A percentile compares a stretch with the other conserved stretches of the same genome.
Conservation (phyloP, 1,140 invertebrate genomes). For the Subanguina moxae region DNA sequence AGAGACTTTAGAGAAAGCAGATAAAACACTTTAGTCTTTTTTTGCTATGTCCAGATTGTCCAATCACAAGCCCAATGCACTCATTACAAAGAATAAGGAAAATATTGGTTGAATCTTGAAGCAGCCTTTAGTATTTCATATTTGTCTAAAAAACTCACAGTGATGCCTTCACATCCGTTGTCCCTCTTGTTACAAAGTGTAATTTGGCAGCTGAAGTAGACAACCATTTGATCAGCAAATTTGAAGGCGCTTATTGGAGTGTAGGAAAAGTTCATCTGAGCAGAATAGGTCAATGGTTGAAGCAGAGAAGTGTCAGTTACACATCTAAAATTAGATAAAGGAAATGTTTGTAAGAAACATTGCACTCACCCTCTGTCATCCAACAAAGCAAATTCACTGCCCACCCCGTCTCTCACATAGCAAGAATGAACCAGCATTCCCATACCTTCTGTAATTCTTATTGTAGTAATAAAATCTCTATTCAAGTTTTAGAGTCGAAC, state of each 20-base stretch:
- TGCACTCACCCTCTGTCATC: constrained; percentile 44
- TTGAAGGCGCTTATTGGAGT: constrained; percentile 46
- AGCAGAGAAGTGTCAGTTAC: constrained; percentile 38
- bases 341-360: not conserved
- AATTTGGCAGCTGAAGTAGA: constrained; percentile 47
- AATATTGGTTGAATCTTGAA: too few species aligned
- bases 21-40: too few species aligned
- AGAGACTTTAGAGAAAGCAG: too few species aligned
- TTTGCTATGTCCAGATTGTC: too few species aligned
- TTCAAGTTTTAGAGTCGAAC: not conserved
- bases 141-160: constrained; percentile 29
- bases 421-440: constrained; percentile 51
- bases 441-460: too few species aligned
- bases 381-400: constrained; percentile 42
- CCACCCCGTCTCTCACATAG: constrained; percentile 43
- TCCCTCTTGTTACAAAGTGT: constrained; percentile 41
- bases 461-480: constrained; percentile 16
- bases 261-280: constrained; percentile 33
- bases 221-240: constrained; percentile 52
- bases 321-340: constrained; percentile 26
- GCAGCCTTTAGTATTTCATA: too few species aligned
- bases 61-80: too few species aligned
- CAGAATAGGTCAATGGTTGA: constrained; percentile 32
- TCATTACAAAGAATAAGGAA: too few species aligned
- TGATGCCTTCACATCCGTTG: constrained; percentile 49